Base-by-base conservation (phyloP, 2,797 vertebrate species). In the Ptychadena robeensis region DNA sequence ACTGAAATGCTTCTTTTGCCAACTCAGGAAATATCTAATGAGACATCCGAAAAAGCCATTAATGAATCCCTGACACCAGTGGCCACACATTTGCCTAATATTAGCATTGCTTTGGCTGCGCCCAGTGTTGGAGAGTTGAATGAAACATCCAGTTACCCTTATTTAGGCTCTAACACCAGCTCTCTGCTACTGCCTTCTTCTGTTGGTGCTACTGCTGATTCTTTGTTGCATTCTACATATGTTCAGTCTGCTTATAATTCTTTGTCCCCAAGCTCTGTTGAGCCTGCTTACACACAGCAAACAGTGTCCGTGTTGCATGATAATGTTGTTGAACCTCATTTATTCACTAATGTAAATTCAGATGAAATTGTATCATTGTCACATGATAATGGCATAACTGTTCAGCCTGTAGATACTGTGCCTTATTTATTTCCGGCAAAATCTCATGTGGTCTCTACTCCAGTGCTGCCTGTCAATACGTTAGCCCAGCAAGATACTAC, bases 1-100 rank as follows among this genome's bases (percentile, higher is more conserved):
- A 91, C 89, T 82, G 88, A 92, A 87, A 86, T 40, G 37, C 88
- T 91, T 4, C 75, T 81, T 86, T 86, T 90, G 89, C 90, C 93
- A 37, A 91, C 91, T 86, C 90, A 90, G 82, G 86, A 66, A 8
- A 87, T 88, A 48, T 82, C 88, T 89, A 71, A 87, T 82, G 91
- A 92, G 85, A 85, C 88, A 82, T 87, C 92, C 78, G 83, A 91
- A 91, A 74, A 90, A 82, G 86, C 91, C 89, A 89, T 70, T 89
- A 90, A 92, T 0, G 91, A 93, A 91, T 83, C 68, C 5, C 86
- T 91, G 82, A 91, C 90, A 81, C 92, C 91, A 30, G 88, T 89
- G 85, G 90, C 90, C 86, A 90, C 89, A 88, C 92, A 88, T 0
- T 86, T 89, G 88, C 90, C 92, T 89, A 89, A 84, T 0, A 82